Percentiles rank a stretch among this genome's conserved stretches.
These are phyloP conservation scores for Petrophora chlorosata DNA, from an alignment of 2,888 invertebrate genomes.

Conservation along the genomic window DNA sequence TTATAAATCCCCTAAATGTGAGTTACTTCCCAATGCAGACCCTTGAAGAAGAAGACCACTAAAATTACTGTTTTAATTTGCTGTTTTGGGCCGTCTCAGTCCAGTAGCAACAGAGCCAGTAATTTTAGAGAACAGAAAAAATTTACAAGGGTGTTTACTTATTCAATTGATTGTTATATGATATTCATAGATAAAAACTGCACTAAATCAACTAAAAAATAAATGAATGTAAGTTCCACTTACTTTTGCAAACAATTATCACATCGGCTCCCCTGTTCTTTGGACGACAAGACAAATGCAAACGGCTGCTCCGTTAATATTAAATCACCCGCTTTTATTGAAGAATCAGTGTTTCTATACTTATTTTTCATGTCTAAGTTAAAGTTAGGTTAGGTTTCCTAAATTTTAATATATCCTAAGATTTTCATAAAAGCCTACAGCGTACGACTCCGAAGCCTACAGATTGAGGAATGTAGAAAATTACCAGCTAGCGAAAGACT, in stretches of 20 bases:
- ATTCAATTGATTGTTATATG: no score
- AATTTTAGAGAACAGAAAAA: no score
- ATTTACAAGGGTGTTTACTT: no score
- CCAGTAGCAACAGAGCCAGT: no score
- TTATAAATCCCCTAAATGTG: no score
- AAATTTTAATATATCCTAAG: constrained; percentile 6
- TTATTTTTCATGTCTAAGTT: constrained; percentile 71
- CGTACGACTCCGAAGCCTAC: constrained; percentile 47
- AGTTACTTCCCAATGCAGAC: no score
- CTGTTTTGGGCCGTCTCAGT: no score
- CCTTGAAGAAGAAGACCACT: no score
- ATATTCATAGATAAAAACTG: no score
- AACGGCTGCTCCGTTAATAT: constrained; percentile 90
- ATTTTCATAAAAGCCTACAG: constrained; percentile 25
- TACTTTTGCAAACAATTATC: constrained; percentile 91
- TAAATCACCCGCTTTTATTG: constrained; percentile 85
- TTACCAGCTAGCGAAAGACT: constrained; percentile 52
- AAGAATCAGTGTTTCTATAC: constrained; percentile 60
- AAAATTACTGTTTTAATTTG: no score
- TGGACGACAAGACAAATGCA: constrained; percentile 88
- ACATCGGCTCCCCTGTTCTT: constrained; percentile 87
- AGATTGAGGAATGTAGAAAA: constrained; percentile 59
- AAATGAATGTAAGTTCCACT: constrained; percentile 44
- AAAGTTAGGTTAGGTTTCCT: constrained; percentile 23
- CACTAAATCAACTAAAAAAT: neutral